These are phyloP conservation scores for Drosophila takahashii DNA, from an alignment of 1,140 invertebrate genomes.

Conservation along the genomic window DNA sequence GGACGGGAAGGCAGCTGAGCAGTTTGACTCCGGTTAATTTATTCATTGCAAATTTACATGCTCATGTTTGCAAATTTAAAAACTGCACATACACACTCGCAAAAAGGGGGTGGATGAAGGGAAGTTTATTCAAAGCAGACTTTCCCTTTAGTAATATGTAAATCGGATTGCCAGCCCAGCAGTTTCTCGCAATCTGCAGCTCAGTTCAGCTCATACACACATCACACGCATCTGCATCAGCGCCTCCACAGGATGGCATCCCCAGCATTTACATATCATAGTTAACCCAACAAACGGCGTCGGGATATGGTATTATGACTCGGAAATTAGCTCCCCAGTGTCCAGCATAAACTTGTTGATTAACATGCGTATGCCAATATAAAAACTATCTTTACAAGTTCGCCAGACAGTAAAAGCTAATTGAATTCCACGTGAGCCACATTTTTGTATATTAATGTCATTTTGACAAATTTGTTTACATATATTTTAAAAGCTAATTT, in stretches of 20 bases:
- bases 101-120: not conserved
- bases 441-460: too few relatives aligned
- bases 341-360: not conserved
- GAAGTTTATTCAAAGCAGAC: constrained; percentile 80
- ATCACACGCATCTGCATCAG: constrained; percentile 56
- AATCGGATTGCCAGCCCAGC: constrained; percentile 55
- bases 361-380: not conserved
- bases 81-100: constrained; percentile 52
- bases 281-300: constrained; percentile 38
- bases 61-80: constrained; percentile 82
- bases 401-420: not conserved
- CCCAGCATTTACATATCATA: constrained; percentile 67
- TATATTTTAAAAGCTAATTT: too few relatives aligned
- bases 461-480: too few relatives aligned
- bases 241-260: constrained; percentile 55
- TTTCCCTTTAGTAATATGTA: constrained; percentile 74
- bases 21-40: constrained; percentile 69
- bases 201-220: constrained; percentile 15
- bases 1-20: not conserved
- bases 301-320: constrained; percentile 16
- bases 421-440: not conserved
- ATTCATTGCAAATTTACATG: constrained; percentile 82
- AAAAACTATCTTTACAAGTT: not conserved
- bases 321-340: constrained; percentile 2
- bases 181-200: constrained; percentile 33